phyloP scores from a whole-genome alignment of 2,797 vertebrate genomes.

The Acanthopagrus latus region DNA sequence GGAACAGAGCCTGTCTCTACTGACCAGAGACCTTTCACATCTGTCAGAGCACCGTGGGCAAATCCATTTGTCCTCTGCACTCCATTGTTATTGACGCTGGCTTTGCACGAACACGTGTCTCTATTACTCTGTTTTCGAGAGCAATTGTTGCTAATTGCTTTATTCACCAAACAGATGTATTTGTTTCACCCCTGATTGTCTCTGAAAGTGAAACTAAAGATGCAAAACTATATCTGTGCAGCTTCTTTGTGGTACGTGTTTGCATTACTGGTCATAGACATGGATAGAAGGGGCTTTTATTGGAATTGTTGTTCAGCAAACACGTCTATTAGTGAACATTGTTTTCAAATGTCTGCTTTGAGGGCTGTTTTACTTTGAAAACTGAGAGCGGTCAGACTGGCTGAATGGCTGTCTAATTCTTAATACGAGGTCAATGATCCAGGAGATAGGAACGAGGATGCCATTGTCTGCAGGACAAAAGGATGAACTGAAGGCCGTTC shows the following conservation, averaged over 20 bases:
- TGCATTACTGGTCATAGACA: slow-evolving; percentile 24
- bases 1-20: slow-evolving; percentile 7
- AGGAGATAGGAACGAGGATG: slow-evolving; percentile 34
- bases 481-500: slow-evolving; percentile 20
- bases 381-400: not conserved
- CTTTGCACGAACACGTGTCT: slow-evolving; percentile 25
- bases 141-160: slow-evolving; percentile 39
- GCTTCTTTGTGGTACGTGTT: slow-evolving; percentile 47
- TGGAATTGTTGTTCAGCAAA: slow-evolving; percentile 42
- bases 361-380: slow-evolving; percentile 38
- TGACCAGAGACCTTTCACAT: slow-evolving; percentile 23
- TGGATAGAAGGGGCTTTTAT: slow-evolving; percentile 7
- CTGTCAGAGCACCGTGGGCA: slow-evolving; percentile 28
- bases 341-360: slow-evolving; percentile 46
- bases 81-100: slow-evolving; percentile 32
- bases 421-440: slow-evolving; percentile 38
- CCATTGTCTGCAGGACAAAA: slow-evolving; percentile 61
- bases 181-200: slow-evolving; percentile 7
- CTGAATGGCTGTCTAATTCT: slow-evolving; percentile 49
- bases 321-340: slow-evolving; percentile 29
- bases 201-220: slow-evolving; percentile 9
- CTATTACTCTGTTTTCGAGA: slow-evolving; percentile 25
- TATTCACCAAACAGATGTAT: slow-evolving; percentile 7
- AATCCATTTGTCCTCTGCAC: slow-evolving; percentile 38
- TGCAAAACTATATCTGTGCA: not conserved